These are phyloP conservation scores for Grantiella picta DNA, from an alignment of 2,113 vertebrate species.

Conservation along the genomic window DNA sequence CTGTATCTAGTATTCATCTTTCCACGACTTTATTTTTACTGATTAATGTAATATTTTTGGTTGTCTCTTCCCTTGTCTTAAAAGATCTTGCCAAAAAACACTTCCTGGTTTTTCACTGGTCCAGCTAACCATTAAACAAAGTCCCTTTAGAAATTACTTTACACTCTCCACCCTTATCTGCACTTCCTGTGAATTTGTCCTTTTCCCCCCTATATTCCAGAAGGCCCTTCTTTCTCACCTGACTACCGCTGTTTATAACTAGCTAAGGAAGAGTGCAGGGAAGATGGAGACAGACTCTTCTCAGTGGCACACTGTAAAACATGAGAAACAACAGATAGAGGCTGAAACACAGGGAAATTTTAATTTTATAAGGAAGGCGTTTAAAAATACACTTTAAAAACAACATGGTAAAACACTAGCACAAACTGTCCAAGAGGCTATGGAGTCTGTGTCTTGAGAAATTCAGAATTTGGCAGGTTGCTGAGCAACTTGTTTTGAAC, in stretches of 20 bases:
- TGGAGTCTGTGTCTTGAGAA: not conserved
- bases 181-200: not conserved
- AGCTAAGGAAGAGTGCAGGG: not conserved
- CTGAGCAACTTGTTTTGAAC: not conserved
- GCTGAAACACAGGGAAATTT: not conserved
- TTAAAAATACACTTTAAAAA: not conserved
- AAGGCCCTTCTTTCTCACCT: not conserved
- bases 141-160: not conserved
- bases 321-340: not conserved
- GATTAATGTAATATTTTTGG: not conserved
- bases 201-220: not conserved
- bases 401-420: not conserved
- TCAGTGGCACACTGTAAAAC: not conserved
- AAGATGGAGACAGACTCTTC: not conserved
- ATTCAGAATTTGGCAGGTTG: not conserved
- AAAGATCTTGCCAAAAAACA: not conserved
- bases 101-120: not conserved
- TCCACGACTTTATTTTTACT: not conserved
- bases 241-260: not conserved
- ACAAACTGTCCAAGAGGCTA: not conserved
- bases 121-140: not conserved
- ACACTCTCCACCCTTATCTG: rapidly evolving
- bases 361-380: not conserved
- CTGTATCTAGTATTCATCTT: not conserved
- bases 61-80: not conserved